These are phyloP conservation scores for Varanus salvator DNA, from an alignment of 2,113 vertebrate species.

Conservation along the genomic window DNA sequence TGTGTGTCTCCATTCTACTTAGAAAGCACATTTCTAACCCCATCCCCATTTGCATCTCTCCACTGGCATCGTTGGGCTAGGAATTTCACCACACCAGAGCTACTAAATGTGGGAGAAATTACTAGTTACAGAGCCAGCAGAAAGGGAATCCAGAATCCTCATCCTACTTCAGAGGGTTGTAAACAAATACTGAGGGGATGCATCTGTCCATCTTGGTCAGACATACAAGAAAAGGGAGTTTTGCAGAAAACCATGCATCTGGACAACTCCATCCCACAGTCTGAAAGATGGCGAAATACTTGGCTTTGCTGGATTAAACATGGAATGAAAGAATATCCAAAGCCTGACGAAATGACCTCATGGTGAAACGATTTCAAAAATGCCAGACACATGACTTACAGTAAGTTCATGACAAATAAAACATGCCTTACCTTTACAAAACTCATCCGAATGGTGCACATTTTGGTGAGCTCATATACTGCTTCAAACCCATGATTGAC, in stretches of 20 bases:
- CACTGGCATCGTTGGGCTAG: neutral
- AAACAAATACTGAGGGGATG: neutral
- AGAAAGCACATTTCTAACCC: neutral
- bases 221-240: neutral
- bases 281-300: neutral
- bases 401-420: neutral
- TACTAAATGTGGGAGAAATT: neutral
- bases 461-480: constrained; percentile 97
- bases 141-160: neutral
- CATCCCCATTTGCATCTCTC: neutral
- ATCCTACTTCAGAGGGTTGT: neutral
- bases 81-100: neutral
- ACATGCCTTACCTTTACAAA: constrained; percentile 90
- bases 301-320: neutral
- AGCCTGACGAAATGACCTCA: neutral
- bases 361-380: neutral
- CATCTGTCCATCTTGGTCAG: neutral
- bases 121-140: neutral
- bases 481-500: constrained; percentile 98
- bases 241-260: neutral
- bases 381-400: neutral
- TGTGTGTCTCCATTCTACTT: neutral
- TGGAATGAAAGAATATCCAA: neutral
- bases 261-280: neutral
- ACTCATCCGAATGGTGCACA: constrained; percentile 99